Conservation (phyloP, 2,797 vertebrate genomes). For the Onychomys torridus region DNA sequence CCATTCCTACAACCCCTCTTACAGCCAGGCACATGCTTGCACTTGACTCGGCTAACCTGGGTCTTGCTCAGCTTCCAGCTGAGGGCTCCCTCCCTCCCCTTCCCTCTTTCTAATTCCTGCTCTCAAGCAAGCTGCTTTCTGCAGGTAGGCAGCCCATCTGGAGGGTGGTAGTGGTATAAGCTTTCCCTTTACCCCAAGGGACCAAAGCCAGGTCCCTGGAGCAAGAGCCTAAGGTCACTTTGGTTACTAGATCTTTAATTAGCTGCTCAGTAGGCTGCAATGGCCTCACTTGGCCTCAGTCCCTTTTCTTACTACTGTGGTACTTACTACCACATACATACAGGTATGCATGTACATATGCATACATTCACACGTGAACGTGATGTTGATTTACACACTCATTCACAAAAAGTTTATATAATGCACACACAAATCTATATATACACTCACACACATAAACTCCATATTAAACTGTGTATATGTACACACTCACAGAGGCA, state of each 20-base stretch:
- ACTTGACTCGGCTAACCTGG: background rate
- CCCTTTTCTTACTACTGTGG: background rate
- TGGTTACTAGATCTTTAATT: background rate
- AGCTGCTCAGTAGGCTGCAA: background rate
- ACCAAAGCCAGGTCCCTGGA: background rate
- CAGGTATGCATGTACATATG: background rate
- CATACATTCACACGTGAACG: background rate
- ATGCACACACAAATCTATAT: background rate
- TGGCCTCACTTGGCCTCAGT: background rate
- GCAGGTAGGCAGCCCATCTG: background rate
- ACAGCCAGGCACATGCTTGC: background rate
- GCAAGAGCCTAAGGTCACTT: background rate
- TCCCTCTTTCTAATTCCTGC: no score
- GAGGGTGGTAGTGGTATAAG: background rate
- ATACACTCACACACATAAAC: background rate
- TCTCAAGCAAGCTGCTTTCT: background rate
- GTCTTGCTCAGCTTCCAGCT: background rate
- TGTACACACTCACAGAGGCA: background rate
- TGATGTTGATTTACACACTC: background rate
- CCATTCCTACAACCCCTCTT: background rate
- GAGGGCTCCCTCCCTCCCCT: background rate
- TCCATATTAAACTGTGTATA: background rate
- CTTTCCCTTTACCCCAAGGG: background rate
- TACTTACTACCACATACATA: background rate
- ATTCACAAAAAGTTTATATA: background rate